These are phyloP conservation scores for Pygoscelis antarcticus DNA, from an alignment of 2,113 vertebrate genomes.

Conservation along the genomic window DNA sequence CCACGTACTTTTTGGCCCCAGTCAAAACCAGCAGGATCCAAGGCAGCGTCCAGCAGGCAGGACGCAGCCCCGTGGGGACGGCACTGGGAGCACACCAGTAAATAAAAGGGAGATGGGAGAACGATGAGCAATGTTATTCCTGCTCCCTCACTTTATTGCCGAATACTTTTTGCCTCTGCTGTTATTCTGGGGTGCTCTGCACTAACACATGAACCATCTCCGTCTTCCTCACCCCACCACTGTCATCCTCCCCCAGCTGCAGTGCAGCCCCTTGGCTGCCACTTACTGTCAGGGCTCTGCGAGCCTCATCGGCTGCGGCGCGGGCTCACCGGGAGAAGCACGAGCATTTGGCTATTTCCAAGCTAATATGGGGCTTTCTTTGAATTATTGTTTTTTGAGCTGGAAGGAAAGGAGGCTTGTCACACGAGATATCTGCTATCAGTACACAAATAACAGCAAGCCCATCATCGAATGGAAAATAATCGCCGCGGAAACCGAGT, in stretches of 20 bases:
- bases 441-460: conserved; percentile 69
- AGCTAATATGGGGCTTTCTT: conserved; percentile 58
- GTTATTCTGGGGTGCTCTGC: not conserved
- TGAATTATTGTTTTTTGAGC: conserved; percentile 68
- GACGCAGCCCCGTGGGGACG: not conserved
- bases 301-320: not conserved
- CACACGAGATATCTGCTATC: conserved; percentile 69
- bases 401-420: conserved; percentile 67
- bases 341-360: conserved; percentile 35
- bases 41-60: not conserved
- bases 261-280: not conserved
- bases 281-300: not conserved
- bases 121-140: not conserved
- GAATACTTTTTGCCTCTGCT: not conserved
- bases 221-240: not conserved
- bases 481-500: conserved; percentile 50
- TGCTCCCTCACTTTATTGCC: not conserved
- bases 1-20: not conserved
- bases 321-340: not conserved
- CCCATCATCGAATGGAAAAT: conserved; percentile 59
- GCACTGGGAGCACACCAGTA: not conserved
- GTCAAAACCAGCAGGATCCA: not conserved
- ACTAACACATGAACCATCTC: not conserved
- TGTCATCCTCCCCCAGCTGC: not conserved
- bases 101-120: not conserved